Evolutionary conservation across 2,113 vertebrate genomes (phyloP).

Genomic region (Phaethon lepturus): DNA sequence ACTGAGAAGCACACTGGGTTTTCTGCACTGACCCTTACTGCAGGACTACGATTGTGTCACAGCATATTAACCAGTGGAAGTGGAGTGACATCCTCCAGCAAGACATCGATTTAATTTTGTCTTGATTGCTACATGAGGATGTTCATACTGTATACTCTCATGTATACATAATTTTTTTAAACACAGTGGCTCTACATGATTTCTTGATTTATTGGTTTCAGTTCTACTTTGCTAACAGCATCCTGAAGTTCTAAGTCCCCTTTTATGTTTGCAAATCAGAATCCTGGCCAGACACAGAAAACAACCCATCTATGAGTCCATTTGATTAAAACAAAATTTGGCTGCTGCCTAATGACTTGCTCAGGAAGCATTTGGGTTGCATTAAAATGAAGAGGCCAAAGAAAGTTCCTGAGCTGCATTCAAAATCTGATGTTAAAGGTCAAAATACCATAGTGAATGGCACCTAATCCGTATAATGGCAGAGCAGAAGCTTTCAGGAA

Average conservation of each 20-base stretch:
- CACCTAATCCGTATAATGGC: background rate
- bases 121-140: background rate
- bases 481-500: background rate
- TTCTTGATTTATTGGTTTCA: background rate
- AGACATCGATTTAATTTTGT: background rate
- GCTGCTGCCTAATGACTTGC: slow-evolving; percentile 49
- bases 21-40: background rate
- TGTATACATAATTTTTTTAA: background rate
- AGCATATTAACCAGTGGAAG: background rate
- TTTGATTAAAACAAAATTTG: slow-evolving; percentile 63
- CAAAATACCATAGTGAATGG: slow-evolving; percentile 21
- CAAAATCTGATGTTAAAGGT: slow-evolving; percentile 49
- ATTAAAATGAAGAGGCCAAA: slow-evolving; percentile 66
- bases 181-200: background rate
- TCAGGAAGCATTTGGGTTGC: slow-evolving; percentile 63
- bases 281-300: slow-evolving; percentile 50
- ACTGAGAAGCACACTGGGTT: background rate
- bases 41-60: background rate
- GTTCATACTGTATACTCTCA: background rate
- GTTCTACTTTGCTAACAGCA: background rate
- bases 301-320: slow-evolving; percentile 37
- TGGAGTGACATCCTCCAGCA: background rate
- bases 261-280: slow-evolving; percentile 42
- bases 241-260: background rate
- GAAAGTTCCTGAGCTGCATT: slow-evolving; percentile 63